Evolutionary conservation across 2,113 vertebrate genomes (phyloP).

Genomic region (Oophaga pumilio): DNA sequence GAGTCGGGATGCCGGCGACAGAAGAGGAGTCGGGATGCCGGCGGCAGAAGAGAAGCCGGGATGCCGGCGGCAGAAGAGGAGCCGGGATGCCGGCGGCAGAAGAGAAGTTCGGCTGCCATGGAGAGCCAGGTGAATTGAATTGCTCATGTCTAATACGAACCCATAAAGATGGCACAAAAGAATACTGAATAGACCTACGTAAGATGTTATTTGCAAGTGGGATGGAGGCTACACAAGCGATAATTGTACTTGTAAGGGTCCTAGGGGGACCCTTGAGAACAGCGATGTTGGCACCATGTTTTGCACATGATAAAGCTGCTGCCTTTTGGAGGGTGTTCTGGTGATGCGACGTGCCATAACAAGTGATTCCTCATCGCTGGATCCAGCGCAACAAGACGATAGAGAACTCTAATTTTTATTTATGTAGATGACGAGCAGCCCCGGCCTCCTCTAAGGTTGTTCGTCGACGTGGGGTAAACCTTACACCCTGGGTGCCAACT

Average conservation of each 20-base stretch:
- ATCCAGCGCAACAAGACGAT: neutral
- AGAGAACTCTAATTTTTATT: constrained; percentile 13
- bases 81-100: no score
- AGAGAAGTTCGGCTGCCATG: no score
- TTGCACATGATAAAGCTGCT: constrained; percentile 42
- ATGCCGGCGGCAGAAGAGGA: no score
- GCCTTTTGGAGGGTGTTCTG: constrained; percentile 6
- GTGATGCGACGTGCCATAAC: constrained; percentile 5
- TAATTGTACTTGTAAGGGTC: neutral
- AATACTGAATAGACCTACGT: neutral
- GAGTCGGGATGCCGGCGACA: no score
- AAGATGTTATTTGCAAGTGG: neutral
- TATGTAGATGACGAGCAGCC: neutral
- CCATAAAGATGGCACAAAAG: neutral
- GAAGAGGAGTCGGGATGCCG: no score
- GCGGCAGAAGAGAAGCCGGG: no score
- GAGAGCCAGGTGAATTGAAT: no score
- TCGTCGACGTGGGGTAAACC: neutral
- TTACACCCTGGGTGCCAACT: neutral
- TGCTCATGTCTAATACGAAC: no score
- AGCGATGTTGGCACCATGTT: neutral
- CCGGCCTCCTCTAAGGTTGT: neutral
- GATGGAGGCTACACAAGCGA: neutral
- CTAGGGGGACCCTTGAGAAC: neutral
- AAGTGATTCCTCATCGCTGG: neutral